Evolutionary conservation across 1,140 invertebrate species (phyloP).

Genomic region (Atta texana): DNA sequence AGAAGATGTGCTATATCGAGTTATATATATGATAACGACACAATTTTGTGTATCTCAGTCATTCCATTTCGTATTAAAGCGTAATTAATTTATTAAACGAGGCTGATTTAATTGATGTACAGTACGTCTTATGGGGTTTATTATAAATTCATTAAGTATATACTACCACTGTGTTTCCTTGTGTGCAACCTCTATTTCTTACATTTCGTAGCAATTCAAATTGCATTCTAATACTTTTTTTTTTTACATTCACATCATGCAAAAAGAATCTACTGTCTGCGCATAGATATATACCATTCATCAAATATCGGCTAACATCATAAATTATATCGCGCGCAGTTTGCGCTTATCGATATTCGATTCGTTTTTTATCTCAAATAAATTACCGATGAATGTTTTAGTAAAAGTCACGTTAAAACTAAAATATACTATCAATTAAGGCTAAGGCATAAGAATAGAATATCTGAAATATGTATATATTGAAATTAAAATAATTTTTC

Average conservation of each 20-base stretch:
- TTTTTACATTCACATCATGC: neutral
- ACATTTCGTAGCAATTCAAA: neutral
- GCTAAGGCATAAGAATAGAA: neutral
- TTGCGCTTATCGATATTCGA: constrained; percentile 36
- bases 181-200: constrained; percentile 1
- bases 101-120: constrained; percentile 67
- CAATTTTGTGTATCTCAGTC: constrained; percentile 48
- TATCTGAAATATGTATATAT: neutral
- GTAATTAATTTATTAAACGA: constrained; percentile 44
- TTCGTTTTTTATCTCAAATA: constrained; percentile 5
- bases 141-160: constrained; percentile 64
- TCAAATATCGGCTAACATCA: constrained; percentile 42
- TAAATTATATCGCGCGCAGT: constrained; percentile 24
- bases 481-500: neutral
- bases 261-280: neutral
- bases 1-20: constrained; percentile 38
- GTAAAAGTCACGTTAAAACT: neutral
- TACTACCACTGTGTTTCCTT: constrained; percentile 8
- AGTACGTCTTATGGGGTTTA: constrained; percentile 50
- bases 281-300: neutral
- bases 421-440: neutral
- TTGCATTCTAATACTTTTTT: neutral
- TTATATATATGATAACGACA: constrained; percentile 31
- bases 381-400: neutral
- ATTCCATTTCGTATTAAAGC: constrained; percentile 60